A percentile compares a stretch with the other conserved stretches of the same genome.
phyloP scores from a whole-genome alignment of 2,888 invertebrate species.

The Limnephilus rhombicus region DNA sequence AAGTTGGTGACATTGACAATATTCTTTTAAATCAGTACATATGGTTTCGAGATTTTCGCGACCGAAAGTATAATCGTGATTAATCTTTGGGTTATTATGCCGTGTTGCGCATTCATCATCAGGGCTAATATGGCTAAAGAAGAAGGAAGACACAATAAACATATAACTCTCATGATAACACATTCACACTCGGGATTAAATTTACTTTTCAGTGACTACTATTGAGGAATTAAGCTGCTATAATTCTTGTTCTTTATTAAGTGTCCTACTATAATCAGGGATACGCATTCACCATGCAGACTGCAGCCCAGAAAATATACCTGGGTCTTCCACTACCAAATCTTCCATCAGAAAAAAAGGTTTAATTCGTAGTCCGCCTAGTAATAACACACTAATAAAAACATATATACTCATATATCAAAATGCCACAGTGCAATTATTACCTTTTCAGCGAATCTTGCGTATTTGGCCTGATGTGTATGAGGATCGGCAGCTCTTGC shows the following conservation, averaged over 20 bases:
- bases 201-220: too few relatives aligned
- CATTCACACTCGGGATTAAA: too few relatives aligned
- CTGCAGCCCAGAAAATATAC: neutral
- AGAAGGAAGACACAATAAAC: too few relatives aligned
- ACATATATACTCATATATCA: neutral
- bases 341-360: neutral
- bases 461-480: conserved; percentile 90
- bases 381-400: too few relatives aligned
- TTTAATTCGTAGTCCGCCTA: neutral
- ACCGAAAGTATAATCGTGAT: too few relatives aligned
- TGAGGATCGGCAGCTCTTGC: conserved; percentile 89
- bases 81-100: too few relatives aligned
- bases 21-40: too few relatives aligned
- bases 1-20: too few relatives aligned
- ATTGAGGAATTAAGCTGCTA: neutral
- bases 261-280: neutral
- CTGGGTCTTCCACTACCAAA: neutral
- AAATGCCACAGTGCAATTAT: neutral
- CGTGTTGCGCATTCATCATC: too few relatives aligned
- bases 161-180: too few relatives aligned
- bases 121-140: too few relatives aligned
- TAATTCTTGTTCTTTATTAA: neutral
- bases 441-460: conserved; percentile 93
- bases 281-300: neutral
- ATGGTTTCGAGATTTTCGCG: too few relatives aligned